phyloP scores from a whole-genome alignment of 1,140 invertebrate genomes.

The Plodia interpunctella region DNA sequence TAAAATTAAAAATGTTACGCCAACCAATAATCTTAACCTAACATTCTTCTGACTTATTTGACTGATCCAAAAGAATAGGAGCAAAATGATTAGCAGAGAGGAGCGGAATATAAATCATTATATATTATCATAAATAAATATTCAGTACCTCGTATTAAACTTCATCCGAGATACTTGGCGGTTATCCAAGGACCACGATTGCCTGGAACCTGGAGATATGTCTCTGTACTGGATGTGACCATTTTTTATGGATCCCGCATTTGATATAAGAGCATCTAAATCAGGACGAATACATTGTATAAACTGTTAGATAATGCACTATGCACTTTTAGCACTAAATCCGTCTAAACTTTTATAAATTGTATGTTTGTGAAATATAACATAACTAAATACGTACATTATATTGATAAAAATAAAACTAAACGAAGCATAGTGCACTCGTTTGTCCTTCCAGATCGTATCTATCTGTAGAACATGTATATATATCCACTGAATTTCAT shows the following conservation, averaged over 20 bases:
- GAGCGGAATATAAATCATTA: slow-evolving; percentile 63
- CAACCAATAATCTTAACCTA: neutral
- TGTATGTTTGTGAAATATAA: too few species aligned
- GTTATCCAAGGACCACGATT: slow-evolving; percentile 47
- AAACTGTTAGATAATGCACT: too few species aligned
- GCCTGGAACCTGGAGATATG: slow-evolving; percentile 11
- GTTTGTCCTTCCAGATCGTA: too few species aligned
- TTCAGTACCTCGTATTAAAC: slow-evolving; percentile 66
- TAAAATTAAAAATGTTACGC: too few species aligned
- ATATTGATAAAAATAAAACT: too few species aligned
- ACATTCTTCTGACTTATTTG: neutral
- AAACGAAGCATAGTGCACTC: too few species aligned
- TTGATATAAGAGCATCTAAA: too few species aligned
- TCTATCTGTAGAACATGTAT: neutral
- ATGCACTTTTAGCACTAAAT: too few species aligned
- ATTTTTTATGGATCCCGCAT: too few species aligned
- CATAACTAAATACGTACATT: too few species aligned
- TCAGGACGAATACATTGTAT: too few species aligned
- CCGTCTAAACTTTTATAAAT: too few species aligned
- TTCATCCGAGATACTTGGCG: slow-evolving; percentile 58
- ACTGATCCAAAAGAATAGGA: slow-evolving; percentile 18
- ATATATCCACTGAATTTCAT: neutral
- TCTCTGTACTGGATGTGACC: slow-evolving; percentile 18
- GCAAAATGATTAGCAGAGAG: slow-evolving; percentile 55
- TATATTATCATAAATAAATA: slow-evolving; percentile 72